Evolutionary conservation across 2,113 vertebrate genomes (phyloP).

Genomic region (Hyaena hyaena): DNA sequence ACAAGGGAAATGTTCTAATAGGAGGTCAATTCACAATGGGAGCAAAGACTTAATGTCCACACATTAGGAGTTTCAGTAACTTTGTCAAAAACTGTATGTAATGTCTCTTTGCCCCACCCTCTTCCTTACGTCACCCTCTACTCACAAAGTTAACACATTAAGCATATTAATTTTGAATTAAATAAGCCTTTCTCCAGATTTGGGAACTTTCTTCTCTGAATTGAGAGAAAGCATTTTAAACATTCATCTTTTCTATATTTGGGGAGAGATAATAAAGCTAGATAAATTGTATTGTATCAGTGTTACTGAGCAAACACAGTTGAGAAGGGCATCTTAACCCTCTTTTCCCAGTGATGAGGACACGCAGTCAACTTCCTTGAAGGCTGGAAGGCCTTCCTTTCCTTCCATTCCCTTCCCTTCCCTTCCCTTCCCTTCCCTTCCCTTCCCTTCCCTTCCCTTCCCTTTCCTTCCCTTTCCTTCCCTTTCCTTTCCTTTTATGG

Average conservation of each 20-base stretch:
- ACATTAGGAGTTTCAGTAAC: background rate
- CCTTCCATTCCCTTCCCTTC: background rate
- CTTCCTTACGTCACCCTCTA: background rate
- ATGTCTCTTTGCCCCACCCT: background rate
- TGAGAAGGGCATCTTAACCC: background rate
- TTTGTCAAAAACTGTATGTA: background rate
- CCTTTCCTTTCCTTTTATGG: background rate
- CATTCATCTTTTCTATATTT: background rate
- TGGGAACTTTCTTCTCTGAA: background rate
- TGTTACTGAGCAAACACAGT: background rate
- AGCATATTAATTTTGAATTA: conserved; percentile 14
- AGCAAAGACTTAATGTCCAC: background rate
- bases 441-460: background rate
- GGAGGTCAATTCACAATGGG: background rate
- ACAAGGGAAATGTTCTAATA: background rate
- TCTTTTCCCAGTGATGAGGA: background rate
- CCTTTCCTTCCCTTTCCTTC: background rate
- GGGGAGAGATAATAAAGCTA: background rate
- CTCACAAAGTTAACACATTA: background rate
- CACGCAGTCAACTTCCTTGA: background rate
- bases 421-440: background rate
- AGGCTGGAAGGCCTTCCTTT: background rate
- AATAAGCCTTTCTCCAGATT: background rate
- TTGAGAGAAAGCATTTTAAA: background rate
- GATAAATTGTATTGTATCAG: background rate